These are phyloP conservation scores for Tholera decimalis DNA, from an alignment of 2,888 invertebrate species.

Conservation along the genomic window DNA sequence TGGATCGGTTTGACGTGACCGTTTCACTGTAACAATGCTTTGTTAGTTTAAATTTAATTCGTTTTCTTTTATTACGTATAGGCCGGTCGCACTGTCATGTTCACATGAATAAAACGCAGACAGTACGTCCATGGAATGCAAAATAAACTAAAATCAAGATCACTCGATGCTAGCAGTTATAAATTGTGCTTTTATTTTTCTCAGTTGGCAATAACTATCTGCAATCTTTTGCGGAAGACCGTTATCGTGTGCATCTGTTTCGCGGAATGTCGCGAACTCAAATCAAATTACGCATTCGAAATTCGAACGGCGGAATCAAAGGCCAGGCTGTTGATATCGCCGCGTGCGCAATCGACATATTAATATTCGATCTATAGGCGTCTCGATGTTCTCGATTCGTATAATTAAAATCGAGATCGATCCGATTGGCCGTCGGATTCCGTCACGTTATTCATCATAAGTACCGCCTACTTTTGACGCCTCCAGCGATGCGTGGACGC, in stretches of 20 bases:
- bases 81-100: conserved; percentile 46
- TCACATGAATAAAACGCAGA: conserved; percentile 58
- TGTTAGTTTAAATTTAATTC: conserved; percentile 74
- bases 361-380: conserved; percentile 89
- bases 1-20: conserved; percentile 79
- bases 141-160: conserved; percentile 76
- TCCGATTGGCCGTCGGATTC: conserved; percentile 88
- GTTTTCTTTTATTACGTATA: conserved; percentile 63
- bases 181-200: conserved; percentile 75
- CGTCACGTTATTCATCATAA: conserved; percentile 89
- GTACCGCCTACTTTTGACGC: conserved; percentile 90
- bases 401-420: conserved; percentile 90
- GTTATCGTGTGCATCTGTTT: conserved; percentile 79
- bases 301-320: conserved; percentile 86
- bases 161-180: conserved; percentile 67
- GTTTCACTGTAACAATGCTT: conserved; percentile 72
- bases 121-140: conserved; percentile 67
- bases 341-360: conserved; percentile 87
- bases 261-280: conserved; percentile 83
- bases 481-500: conserved; percentile 89
- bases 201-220: conserved; percentile 71
- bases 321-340: conserved; percentile 81
- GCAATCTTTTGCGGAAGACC: conserved; percentile 79
- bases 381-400: conserved; percentile 89
- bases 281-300: conserved; percentile 87